These are phyloP conservation scores for Nicator chloris DNA, from an alignment of 2,113 vertebrate species.

Conservation along the genomic window DNA sequence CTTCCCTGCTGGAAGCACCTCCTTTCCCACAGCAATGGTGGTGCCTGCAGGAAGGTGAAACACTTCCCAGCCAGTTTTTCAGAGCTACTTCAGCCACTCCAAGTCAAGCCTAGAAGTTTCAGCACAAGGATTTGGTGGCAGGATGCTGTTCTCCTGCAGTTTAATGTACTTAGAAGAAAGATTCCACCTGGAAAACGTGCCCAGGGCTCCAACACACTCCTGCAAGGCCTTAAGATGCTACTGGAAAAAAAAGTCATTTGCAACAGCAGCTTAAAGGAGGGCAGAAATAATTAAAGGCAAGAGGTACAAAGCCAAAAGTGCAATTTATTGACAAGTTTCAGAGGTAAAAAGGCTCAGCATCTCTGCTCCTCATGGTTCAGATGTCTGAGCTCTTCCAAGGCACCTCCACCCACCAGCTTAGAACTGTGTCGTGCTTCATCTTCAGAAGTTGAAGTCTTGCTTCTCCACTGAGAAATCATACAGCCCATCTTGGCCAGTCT, in stretches of 20 bases:
- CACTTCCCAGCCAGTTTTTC: not conserved
- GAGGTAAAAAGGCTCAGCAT: not conserved
- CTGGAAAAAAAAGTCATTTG: rapidly evolving
- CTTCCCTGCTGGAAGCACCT: not conserved
- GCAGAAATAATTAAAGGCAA: not conserved
- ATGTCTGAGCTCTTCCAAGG: not conserved
- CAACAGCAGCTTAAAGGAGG: not conserved
- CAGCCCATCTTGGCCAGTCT: not conserved
- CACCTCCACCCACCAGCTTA: not conserved
- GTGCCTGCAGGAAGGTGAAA: not conserved
- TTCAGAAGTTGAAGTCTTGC: conserved; percentile 41
- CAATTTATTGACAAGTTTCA: conserved; percentile 40
- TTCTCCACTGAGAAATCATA: conserved; percentile 25
- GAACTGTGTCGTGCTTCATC: not conserved
- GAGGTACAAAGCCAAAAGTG: conserved; percentile 20
- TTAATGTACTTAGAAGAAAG: not conserved
- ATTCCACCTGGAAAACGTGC: rapidly evolving
- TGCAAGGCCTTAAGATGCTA: not conserved
- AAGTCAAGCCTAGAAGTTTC: not conserved
- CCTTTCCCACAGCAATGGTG: not conserved
- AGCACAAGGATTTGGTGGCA: not conserved
- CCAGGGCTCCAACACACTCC: not conserved
- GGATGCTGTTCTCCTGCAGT: not conserved
- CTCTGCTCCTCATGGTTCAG: not conserved
- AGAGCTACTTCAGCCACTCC: not conserved